Evolutionary conservation across 2,888 invertebrate genomes (phyloP), one percentile per base, ranked within the genome.

Genomic region (Mylabris sibirica): DNA sequence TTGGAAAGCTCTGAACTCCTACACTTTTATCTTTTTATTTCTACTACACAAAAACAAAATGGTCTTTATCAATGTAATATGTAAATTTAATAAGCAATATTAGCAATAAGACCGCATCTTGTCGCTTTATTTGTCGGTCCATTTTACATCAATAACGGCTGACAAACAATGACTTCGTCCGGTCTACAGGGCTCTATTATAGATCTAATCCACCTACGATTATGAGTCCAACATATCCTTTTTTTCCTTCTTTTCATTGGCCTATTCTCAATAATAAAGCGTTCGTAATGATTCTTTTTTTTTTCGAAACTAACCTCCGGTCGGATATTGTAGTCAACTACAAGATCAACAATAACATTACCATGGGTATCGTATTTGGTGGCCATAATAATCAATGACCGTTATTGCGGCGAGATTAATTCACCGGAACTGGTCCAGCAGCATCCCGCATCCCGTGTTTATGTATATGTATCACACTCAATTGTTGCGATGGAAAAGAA

Each of bases 361-460:
- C 49, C 20, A 49, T 57, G 6, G n/a, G 24, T 22, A 53, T 53
- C 53, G 22, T 44, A 53, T 53, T 22, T 12, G 11, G 1, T 53
- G 53, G 22, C 71, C 79, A n/a, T n/a, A n/a, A 78, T 81, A 78
- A 81, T 80, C 80, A 78, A 79, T 79, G 81, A 81, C 80, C 81
- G 81, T 80, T 80, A 80, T 79, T 76, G 77, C 78, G 78, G 76
- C 75, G 63, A 77, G 78, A 80, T 80, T 80, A 80, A 81, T 81
- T 80, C 79, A 80, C 79, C 77, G 80, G 80, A 80, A 80, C 79
- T 79, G 80, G 79, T 79, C 79, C 79, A 75, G 65, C 69, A 70
- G 70, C 67, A 70, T 70, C 67, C 63, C 41, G 62, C 62, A 62
- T 62, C 62, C 62, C 57, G 57, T 53, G 8, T 14, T 12, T 9